Base-by-base conservation (phyloP, 2,888 invertebrate species). In the Aricia artaxerxes region DNA sequence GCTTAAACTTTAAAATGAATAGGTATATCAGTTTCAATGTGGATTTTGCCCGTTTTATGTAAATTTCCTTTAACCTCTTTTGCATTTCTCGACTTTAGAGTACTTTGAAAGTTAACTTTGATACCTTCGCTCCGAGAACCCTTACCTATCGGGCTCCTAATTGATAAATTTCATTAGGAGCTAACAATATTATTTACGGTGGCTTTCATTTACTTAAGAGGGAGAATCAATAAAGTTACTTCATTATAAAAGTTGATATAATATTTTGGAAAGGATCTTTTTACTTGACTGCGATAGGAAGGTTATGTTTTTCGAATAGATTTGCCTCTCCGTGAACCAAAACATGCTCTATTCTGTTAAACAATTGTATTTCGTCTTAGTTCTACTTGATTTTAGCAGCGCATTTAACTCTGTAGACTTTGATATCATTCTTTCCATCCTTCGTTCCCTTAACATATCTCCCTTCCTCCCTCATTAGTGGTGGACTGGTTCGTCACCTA, bases 41-140 rank as follows among this genome's bases (percentile, higher is more conserved):
- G 81, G 78, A 81, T 81, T 82, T 79, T 57, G 5, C 78, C 72
- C 79, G 80, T 82, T 80, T 82, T 82, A 83, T 83, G 81, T 82
- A 82, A 82, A 83, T 83, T 78, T 80, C 78, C 80, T 81, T 64
- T 77, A 81, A 82, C 81, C 78, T 79, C 81, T 80, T 83, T 82
- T 78, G 81, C 81, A 81, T 81, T 83, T 81, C 80, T 78, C 81
- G 78, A 79, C 78, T 82, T 80, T 80, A 81, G 77, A 81, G 81
- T 78, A 81, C 80, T 81, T 80, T 81, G 80, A 81, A 80, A 82
- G 81, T 82, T 82, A 80, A 82, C 80, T 81, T 80, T 79, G 81
- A 81, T 79, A 78, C 80, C 80, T 79, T 79, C 78, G 78, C 78
- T 79, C 79, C 57, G 60, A 81, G 77, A 79, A 79, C 80, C 80